Evolutionary conservation across 2,888 invertebrate genomes (phyloP), one percentile per base, ranked within the genome.

Genomic region (Cantharis nigra): DNA sequence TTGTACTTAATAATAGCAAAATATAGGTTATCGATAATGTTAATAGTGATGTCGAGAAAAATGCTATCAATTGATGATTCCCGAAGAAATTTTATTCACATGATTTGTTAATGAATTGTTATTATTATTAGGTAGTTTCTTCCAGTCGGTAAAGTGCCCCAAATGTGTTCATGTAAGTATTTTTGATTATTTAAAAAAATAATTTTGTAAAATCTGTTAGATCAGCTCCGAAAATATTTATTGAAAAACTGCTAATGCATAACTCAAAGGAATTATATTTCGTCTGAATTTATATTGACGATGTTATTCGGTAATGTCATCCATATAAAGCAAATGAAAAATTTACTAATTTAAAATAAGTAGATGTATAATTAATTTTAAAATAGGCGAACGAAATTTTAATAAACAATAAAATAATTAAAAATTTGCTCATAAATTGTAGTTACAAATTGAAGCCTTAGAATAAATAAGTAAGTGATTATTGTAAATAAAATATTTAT

Each of bases 171-270:
- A 77, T 33, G 7, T 9, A 69, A 69, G 14, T 26, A 9, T 30
- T 69, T n/a, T 69, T 18, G 28, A 69, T 16, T 16, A 69, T 69
- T 69, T 69, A 33, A 26, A 69, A 69, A 69, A 30, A n/a, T n/a
- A 49, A 49, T 49, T 49, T 49, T 49, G n/a, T 49, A 49, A 65
- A 26, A 7, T 49, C 9, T 49, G n/a, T 7, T n/a, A 49, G n/a
- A n/a, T 49, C n/a, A n/a, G 2, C n/a, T 49, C 13, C 49, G n/a
- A 16, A 69, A 69, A 16, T 30, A 26, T 26, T 26, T 20, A 65
- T n/a, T 67, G 14, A 63, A 23, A 74, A 74, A 77, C 79, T 79
- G 79, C 79, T 74, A 79, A 79, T 79, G 79, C 79, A 79, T 79
- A 62, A 69, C 26, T 65, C 63, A 79, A 71, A 72, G 79, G 79